A percentile compares a stretch with the other conserved stretches of the same genome.
phyloP scores from a whole-genome alignment of 2,888 invertebrate species.

The Ectropis crepuscularia region DNA sequence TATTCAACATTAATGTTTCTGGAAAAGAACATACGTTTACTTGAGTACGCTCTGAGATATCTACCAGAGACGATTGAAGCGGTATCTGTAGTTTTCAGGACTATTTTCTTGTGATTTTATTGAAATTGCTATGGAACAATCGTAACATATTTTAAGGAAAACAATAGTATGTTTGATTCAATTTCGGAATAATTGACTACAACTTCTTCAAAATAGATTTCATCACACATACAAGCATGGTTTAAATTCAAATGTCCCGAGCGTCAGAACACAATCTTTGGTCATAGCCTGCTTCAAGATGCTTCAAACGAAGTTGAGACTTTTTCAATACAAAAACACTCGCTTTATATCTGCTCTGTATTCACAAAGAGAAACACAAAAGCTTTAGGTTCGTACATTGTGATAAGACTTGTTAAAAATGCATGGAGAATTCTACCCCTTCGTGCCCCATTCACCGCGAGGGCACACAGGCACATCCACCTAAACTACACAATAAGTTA shows the following conservation, averaged over 20 bases:
- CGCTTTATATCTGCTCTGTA: constrained; percentile 14
- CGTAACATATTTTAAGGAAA: too few relatives aligned
- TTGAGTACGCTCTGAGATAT: too few relatives aligned
- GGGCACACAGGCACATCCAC: constrained; percentile 3
- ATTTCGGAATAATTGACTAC: too few relatives aligned
- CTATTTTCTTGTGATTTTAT: too few relatives aligned
- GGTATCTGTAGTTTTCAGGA: too few relatives aligned
- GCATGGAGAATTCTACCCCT: constrained; percentile 19
- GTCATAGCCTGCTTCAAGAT: not conserved
- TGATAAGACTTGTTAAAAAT: constrained; percentile 25
- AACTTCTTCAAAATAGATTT: too few relatives aligned
- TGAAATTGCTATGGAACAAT: too few relatives aligned
- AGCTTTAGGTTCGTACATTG: constrained; percentile 18
- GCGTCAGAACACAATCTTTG: not conserved
- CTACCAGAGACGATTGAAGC: too few relatives aligned
- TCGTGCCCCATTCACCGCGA: constrained; percentile 9
- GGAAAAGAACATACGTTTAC: too few relatives aligned
- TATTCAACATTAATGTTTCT: too few relatives aligned
- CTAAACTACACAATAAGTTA: constrained; percentile 7
- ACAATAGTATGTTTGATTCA: too few relatives aligned
- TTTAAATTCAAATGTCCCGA: not conserved
- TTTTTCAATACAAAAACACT: constrained; percentile 18
- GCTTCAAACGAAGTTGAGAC: constrained; percentile 1
- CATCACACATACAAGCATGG: not conserved
- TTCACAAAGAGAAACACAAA: constrained; percentile 18